Base-by-base conservation (phyloP, 2,888 invertebrate genomes). In the Parascotia fuliginaria region DNA sequence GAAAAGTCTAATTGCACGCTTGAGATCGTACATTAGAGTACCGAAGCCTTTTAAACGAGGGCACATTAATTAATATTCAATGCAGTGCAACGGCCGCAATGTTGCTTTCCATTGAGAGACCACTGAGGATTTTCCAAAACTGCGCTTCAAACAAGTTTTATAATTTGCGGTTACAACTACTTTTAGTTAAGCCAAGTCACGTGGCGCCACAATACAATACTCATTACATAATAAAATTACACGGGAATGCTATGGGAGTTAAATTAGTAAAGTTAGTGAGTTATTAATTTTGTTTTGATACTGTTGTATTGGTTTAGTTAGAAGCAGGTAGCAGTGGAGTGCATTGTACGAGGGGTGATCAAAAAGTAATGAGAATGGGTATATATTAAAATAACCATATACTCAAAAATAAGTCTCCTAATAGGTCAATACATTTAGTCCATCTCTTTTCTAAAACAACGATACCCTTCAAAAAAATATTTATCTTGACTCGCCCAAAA, bases 101-200 rank as follows among this genome's bases (percentile, higher is more conserved):
- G 67, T 53, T 62, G 70, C 75, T 75, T 75, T 76, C 73, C 65
- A 73, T 72, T 70, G 62, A 74, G 57, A 59, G 57, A 72, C 73
- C 69, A 42, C 73, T 61, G 52, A 65, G 60, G 60, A 62, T 54
- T 50, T 62, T 52, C 53, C 58, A 31, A 61, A 72, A 63, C 48
- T 59, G 68, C 43, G 55, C 65, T 59, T 66, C 56, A 68, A 73
- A 73, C 68, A 68, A 79, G 66, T 79, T 79, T 74, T 75, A 77
- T 81, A 81, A 79, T 80, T 75, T 73, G 79, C 75, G 77, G 75
- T 48, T 16, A 53, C 46, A 44, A 13, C 47, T 65, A 63, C 58
- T 70, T 69, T 70, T 63, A 66, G 70, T 61, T 67, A 61, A 46
- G 58, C 46, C 42, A 41, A 52, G 48, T 60, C 31, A 24, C n/a